Evolutionary conservation across 2,888 invertebrate species (phyloP).

Genomic region (Priocnemis perturbator): DNA sequence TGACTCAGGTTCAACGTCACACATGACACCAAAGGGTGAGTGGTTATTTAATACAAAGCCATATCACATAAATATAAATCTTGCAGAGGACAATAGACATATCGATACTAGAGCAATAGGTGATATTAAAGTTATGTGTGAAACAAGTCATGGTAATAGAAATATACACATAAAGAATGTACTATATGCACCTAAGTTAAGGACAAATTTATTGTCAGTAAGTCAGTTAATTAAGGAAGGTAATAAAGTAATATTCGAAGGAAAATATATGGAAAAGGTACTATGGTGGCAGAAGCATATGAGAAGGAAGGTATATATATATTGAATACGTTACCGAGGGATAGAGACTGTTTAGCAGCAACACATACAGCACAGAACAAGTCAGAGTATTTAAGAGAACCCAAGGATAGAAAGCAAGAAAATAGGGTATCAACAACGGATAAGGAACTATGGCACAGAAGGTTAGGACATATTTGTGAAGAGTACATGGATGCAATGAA

Average conservation of each 20-base stretch:
- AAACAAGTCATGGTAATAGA: neutral
- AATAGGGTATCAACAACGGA: slow-evolving; percentile 1
- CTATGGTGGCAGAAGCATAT: neutral
- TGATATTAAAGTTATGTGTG: neutral
- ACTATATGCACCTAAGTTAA: neutral
- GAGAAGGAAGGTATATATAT: slow-evolving; percentile 7
- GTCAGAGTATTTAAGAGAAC: neutral
- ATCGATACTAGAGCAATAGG: no score
- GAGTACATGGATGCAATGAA: slow-evolving; percentile 3
- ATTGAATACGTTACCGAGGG: no score
- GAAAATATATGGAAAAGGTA: neutral
- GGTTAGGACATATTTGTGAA: no score
- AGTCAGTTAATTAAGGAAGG: slow-evolving; percentile 3
- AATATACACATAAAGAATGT: slow-evolving; percentile 1
- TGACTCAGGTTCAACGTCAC: slow-evolving; percentile 12
- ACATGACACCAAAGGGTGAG: slow-evolving; percentile 1
- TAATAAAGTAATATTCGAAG: slow-evolving; percentile 4
- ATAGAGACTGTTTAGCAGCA: no score
- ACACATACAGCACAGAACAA: no score
- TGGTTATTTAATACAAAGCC: neutral
- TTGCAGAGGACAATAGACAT: neutral
- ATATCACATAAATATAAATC: neutral
- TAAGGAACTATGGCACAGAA: no score
- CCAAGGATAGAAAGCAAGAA: neutral
- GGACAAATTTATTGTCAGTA: slow-evolving; percentile 1